Evolutionary conservation across 2,888 invertebrate genomes (phyloP).

Genomic region (Gonocerus acuteangulatus): DNA sequence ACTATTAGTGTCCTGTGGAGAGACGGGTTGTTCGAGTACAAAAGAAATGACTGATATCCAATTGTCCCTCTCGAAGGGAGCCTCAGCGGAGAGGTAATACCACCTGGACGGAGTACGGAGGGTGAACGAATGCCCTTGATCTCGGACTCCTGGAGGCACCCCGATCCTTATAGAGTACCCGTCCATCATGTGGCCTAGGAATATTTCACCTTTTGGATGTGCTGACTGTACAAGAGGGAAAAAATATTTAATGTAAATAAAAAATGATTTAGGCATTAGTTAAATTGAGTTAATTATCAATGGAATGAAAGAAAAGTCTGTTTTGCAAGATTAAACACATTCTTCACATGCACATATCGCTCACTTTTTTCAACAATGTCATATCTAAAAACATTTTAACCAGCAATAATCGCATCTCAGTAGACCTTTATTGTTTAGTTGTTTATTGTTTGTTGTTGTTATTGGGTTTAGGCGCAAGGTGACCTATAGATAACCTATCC

Average conservation of each 20-base stretch:
- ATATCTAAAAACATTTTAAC: no score
- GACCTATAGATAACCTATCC: no score
- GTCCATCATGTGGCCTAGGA: slow-evolving; percentile 68
- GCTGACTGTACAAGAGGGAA: slow-evolving; percentile 53
- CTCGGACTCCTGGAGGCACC: slow-evolving; percentile 59
- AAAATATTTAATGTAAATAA: background rate
- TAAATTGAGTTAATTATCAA: background rate
- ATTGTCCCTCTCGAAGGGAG: slow-evolving; percentile 65
- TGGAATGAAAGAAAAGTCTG: background rate
- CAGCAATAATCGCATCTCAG: no score
- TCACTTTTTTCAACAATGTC: no score
- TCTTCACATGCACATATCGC: no score
- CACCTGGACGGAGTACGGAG: slow-evolving; percentile 70
- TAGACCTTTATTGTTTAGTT: no score
- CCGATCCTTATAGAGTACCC: slow-evolving; percentile 67
- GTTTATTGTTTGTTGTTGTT: no score
- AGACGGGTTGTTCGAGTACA: slow-evolving; percentile 65
- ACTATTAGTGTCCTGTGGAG: slow-evolving; percentile 49
- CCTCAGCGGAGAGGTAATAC: slow-evolving; percentile 67
- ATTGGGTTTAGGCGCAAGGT: no score
- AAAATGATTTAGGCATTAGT: background rate
- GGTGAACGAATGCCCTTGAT: slow-evolving; percentile 73
- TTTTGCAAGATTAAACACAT: no score
- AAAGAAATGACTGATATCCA: slow-evolving; percentile 72
- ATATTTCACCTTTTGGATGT: slow-evolving; percentile 84